Evolutionary conservation across 2,113 vertebrate species (phyloP).

Genomic region (Galbula dea): DNA sequence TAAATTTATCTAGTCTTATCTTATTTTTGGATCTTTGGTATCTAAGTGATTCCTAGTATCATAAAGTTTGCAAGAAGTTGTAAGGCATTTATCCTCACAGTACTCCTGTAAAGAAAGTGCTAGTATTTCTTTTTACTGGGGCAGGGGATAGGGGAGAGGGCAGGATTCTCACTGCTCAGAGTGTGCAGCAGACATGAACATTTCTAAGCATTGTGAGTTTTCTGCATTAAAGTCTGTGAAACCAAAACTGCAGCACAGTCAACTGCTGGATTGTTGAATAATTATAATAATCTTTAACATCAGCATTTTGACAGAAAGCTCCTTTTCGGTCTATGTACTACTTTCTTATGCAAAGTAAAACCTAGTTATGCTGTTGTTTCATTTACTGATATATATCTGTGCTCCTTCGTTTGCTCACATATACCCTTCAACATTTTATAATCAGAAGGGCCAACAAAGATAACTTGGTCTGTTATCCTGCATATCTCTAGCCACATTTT

Average conservation of each 20-base stretch:
- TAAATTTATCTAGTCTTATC: background rate
- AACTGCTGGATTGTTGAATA: background rate
- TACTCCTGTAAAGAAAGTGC: background rate
- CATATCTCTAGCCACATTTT: background rate
- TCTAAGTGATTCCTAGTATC: background rate
- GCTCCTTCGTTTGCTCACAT: background rate
- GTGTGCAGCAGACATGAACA: accelerated
- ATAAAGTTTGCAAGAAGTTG: background rate
- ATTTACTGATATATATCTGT: background rate
- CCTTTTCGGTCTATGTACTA: background rate
- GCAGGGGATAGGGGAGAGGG: background rate
- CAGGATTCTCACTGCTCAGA: background rate
- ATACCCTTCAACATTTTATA: background rate
- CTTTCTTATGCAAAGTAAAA: background rate
- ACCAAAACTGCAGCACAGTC: background rate
- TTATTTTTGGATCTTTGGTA: background rate
- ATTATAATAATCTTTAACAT: background rate
- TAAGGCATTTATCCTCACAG: background rate
- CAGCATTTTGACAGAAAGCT: background rate
- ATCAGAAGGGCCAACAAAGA: background rate
- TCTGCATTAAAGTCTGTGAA: background rate
- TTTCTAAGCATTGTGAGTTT: background rate
- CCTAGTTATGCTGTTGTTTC: background rate
- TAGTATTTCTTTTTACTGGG: background rate
- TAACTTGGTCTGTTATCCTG: background rate